Base-by-base conservation (phyloP, 2,888 invertebrate species). In the Petrophora chlorosata region DNA sequence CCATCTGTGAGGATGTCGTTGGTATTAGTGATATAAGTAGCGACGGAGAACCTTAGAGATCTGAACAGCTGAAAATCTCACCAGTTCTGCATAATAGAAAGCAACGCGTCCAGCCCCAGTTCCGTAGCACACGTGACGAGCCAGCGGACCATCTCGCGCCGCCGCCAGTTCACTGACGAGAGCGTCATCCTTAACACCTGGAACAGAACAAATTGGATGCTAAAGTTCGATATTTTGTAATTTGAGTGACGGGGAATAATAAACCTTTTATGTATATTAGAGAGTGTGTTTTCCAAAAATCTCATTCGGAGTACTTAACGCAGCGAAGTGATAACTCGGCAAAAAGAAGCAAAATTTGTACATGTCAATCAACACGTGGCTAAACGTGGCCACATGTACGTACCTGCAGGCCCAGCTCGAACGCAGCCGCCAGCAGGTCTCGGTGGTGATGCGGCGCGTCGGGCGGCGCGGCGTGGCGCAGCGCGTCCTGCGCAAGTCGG, bases 91-190 rank as follows among this genome's bases (percentile, higher is more conserved):
- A 96, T 95, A 61, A 97, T 94, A 28, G 95, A 95, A 36, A 95
- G 92, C 22, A 96, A 82, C 0, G 96, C 95, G 67, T 95, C 95
- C 0, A 95, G 91, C 0, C 96, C 96, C 0, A 96, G 92, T 73
- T 96, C 96, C 0, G 95, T 95, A 8, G 96, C 96, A 81, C 96
- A 96, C 0, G 95, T 96, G 29, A 96, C 96, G 55, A 96, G 83
- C 96, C 96, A 96, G 13, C 96, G 92, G 4, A 96, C 96, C 95
- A 96, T 96, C 80, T 96, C 96, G n/a, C 96, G 91, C 35, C 97
- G 83, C 28, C 95, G 91, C 95, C 96, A 96, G 79, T 94, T 95
- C 64, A 95, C 92, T 4, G 95, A 95, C 2, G 95, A 94, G 36
- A 96, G 70, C 0, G 96, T 96, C 95, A 96, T 96, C 30, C 95